These are phyloP conservation scores for Harpagifer antarcticus DNA, from an alignment of 2,797 vertebrate species.

Conservation along the genomic window DNA sequence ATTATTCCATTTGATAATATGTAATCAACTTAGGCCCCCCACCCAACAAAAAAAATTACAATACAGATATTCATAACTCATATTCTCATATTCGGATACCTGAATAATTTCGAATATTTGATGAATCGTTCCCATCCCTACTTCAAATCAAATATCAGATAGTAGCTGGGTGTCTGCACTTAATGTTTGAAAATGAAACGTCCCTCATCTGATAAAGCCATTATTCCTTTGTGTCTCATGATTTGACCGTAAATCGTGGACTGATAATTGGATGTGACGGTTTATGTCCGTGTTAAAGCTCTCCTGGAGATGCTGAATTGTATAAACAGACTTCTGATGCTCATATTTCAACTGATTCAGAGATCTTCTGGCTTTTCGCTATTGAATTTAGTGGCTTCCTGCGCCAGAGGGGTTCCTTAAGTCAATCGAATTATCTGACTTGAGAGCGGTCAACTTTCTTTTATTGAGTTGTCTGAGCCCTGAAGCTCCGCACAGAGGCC, in stretches of 20 bases:
- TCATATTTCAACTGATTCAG: conserved; percentile 69
- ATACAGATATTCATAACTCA: too few relatives aligned
- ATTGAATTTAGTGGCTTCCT: conserved; percentile 76
- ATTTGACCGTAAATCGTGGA: neutral
- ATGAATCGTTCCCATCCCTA: too few relatives aligned
- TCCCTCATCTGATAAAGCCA: too few relatives aligned
- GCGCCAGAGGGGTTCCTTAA: conserved; percentile 76
- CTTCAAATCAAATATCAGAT: neutral
- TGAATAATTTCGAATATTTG: too few relatives aligned
- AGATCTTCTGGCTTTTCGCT: conserved; percentile 69
- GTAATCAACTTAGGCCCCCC: too few relatives aligned
- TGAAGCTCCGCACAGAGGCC: conserved; percentile 59
- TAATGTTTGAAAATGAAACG: too few relatives aligned
- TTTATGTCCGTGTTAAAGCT: conserved; percentile 28
- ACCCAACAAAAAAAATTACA: too few relatives aligned
- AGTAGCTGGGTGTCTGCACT: too few relatives aligned
- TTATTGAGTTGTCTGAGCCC: conserved; percentile 79
- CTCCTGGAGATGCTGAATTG: conserved; percentile 21
- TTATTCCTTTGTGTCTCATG: too few relatives aligned
- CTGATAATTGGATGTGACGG: conserved; percentile 38
- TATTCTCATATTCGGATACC: too few relatives aligned
- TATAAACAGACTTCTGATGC: conserved; percentile 49
- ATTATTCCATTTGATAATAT: too few relatives aligned
- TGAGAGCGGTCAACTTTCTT: conserved; percentile 81
- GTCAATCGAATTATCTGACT: conserved; percentile 83